phyloP scores from a whole-genome alignment of 2,113 vertebrate genomes.

The Sylvilagus bachmani region DNA sequence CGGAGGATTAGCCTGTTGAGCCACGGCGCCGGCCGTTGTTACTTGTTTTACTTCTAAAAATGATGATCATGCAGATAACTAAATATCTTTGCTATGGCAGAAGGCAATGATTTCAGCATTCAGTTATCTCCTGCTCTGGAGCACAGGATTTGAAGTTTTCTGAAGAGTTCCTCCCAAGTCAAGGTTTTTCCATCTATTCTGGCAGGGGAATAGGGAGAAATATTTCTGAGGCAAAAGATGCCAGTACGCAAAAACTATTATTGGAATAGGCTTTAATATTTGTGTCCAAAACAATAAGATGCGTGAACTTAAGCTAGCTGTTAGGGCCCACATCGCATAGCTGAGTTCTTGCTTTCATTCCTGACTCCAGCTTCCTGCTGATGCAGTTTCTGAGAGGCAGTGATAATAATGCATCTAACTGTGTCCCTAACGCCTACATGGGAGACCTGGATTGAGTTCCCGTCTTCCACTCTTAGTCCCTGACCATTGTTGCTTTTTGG shows the following conservation, averaged over 20 bases:
- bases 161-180: background rate
- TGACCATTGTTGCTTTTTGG: too few species aligned
- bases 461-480: too few species aligned
- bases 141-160: background rate
- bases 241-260: background rate
- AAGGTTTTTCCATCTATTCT: background rate
- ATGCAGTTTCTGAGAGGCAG: too few species aligned
- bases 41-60: background rate
- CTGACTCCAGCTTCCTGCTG: too few species aligned
- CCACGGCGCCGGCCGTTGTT: too few species aligned
- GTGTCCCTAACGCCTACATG: too few species aligned
- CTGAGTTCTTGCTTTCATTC: too few species aligned
- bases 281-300: background rate
- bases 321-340: too few species aligned
- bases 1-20: too few species aligned
- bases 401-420: too few species aligned
- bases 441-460: too few species aligned
- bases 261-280: background rate
- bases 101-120: background rate
- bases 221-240: background rate
- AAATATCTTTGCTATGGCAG: background rate
- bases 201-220: background rate
- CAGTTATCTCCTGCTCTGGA: accelerated
- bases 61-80: background rate
- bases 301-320: too few species aligned